Evolutionary conservation across 2,888 invertebrate species (phyloP).

Genomic region (Aphrophora alni): DNA sequence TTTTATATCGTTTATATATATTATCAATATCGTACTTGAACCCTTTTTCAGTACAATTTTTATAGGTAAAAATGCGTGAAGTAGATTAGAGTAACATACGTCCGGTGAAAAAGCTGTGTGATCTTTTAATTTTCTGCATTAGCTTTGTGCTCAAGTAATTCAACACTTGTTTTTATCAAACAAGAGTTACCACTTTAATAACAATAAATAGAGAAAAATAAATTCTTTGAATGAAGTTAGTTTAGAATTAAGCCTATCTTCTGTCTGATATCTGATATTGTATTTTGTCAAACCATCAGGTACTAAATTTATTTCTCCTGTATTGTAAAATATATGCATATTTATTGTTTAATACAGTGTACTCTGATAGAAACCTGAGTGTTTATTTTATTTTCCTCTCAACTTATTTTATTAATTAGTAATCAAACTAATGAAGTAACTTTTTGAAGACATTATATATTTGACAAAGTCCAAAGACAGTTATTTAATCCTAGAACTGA

Average conservation of each 20-base stretch:
- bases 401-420: not conserved
- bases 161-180: not conserved
- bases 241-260: not conserved
- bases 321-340: constrained; percentile 2
- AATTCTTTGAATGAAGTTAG: not conserved
- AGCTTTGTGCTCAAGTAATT: not conserved
- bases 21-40: not conserved
- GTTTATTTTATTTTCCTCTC: not conserved
- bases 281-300: constrained; percentile 2
- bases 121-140: not conserved
- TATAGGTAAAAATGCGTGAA: not conserved
- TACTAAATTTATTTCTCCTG: not conserved
- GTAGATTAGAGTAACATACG: not conserved
- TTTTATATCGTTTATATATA: not conserved
- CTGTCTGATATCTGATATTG: not conserved
- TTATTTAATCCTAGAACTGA: too few species aligned
- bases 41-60: not conserved
- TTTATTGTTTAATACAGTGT: constrained; percentile 5
- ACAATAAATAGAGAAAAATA: not conserved
- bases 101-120: not conserved
- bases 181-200: constrained; percentile 3
- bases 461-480: too few species aligned
- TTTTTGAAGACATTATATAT: too few species aligned
- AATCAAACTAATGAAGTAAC: too few species aligned
- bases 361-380: not conserved